A percentile compares a stretch with the other conserved stretches of the same genome.
phyloP scores from a whole-genome alignment of 1,140 invertebrate species.

The Drosophila parabipectinata region DNA sequence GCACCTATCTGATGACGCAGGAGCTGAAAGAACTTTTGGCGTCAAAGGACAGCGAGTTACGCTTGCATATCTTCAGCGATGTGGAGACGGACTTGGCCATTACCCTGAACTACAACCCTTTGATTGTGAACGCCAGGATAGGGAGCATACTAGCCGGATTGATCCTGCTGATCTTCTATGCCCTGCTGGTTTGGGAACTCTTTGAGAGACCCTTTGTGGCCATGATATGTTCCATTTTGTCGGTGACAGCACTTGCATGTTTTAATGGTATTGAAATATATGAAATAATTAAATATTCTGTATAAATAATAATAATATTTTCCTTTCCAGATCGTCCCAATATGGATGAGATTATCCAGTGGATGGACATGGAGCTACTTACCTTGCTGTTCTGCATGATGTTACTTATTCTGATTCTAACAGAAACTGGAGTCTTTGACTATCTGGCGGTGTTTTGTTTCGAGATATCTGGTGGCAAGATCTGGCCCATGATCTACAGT shows the following conservation, averaged over 20 bases:
- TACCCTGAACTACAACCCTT: conserved; percentile 84
- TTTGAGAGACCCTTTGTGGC: conserved; percentile 90
- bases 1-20: conserved; percentile 61
- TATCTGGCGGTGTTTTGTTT: conserved; percentile 90
- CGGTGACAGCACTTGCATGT: conserved; percentile 88
- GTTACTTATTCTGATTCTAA: conserved; percentile 91
- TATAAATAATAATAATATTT: background rate
- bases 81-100: conserved; percentile 63
- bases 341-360: conserved; percentile 89
- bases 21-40: conserved; percentile 44
- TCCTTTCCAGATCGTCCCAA: conserved; percentile 86
- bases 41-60: conserved; percentile 35
- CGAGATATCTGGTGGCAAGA: conserved; percentile 88
- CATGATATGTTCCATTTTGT: conserved; percentile 89
- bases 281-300: background rate
- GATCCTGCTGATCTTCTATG: conserved; percentile 88
- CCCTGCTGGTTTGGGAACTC: conserved; percentile 91
- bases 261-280: conserved; percentile 83
- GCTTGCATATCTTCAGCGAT: conserved; percentile 65
- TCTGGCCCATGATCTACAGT: conserved; percentile 90
- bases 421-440: conserved; percentile 93
- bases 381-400: conserved; percentile 94
- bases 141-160: conserved; percentile 88
- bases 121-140: conserved; percentile 86
- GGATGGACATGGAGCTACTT: conserved; percentile 92